A percentile compares a stretch with the other conserved stretches of the same genome.
phyloP scores from a whole-genome alignment of 2,113 vertebrate genomes.

The Neolamprologus hecqui region DNA sequence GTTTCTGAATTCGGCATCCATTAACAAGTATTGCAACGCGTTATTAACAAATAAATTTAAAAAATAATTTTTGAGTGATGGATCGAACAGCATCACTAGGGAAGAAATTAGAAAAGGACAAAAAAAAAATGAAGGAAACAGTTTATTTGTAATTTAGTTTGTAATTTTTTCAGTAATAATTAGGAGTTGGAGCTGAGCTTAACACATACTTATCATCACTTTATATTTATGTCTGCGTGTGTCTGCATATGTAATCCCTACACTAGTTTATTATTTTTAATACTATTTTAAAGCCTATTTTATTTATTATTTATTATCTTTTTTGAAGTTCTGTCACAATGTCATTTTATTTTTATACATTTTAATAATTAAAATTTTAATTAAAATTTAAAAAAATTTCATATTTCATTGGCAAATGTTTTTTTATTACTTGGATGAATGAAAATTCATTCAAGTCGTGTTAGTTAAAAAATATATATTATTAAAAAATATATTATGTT shows the following conservation, averaged over 20 bases:
- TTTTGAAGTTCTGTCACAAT: neutral
- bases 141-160: neutral
- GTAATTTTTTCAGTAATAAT: neutral
- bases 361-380: neutral
- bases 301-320: fast-evolving
- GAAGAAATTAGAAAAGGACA: neutral
- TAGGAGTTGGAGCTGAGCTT: neutral
- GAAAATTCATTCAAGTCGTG: neutral
- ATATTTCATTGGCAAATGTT: fast-evolving
- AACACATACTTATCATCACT: neutral
- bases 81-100: neutral
- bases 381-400: fast-evolving
- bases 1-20: neutral
- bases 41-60: neutral
- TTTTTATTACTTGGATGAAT: neutral
- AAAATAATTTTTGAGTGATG: neutral
- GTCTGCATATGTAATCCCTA: neutral
- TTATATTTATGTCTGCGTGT: neutral
- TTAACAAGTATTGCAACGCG: neutral
- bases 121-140: neutral
- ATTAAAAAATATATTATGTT: neutral
- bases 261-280: neutral
- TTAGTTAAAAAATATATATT: neutral
- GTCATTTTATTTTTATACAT: neutral
- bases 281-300: neutral